Evolutionary conservation across 2,797 vertebrate species (phyloP), one percentile per base, ranked within the genome.

Genomic region (Xenops minutus): DNA sequence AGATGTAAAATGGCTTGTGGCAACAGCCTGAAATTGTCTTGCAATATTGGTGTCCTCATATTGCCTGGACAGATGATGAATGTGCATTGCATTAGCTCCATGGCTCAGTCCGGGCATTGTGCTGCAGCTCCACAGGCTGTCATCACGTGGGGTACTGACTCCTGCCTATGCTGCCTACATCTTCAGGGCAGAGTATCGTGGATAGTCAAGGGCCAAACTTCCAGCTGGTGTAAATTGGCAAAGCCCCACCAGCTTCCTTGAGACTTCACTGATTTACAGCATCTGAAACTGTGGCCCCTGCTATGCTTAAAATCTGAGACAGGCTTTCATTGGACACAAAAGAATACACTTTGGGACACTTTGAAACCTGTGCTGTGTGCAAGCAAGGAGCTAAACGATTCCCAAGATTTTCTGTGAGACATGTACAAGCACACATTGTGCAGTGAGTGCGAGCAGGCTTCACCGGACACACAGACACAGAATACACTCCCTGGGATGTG

Each of bases 301-400:
- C 67, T 67, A 58, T 2, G 59, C 49, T 78, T 71, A 15, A 62
- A 81, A 87, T 76, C 94, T 29, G 61, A 96, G 92, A 51, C 72
- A 87, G 86, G 68, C 92, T 97, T 96, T 97, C 96, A 91, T 69
- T 95, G 93, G 79, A 89, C 73, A 85, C 71, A 62, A 89, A 96
- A 96, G 71, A 94, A 90, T 82, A 52, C 15, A 13, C 95, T 58
- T 76, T 95, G 93, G 96, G 96, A 92, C 6, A 41, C 91, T 94
- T 52, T 67, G 93, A 94, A 97, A 95, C 72, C 79, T 89, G 94
- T 30, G 36, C 84, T 15, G 24, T 51, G 61, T 1, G 7, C 43
- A 18, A 66, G 69, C 4, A 1, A 93, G 91, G 71, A 94, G 79
- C 72, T 82, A 96, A 96, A 62, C 7, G 79, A 95, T 94, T 97